phyloP scores from a whole-genome alignment of 2,888 invertebrate genomes.

The Gisinianus flammeolus region DNA sequence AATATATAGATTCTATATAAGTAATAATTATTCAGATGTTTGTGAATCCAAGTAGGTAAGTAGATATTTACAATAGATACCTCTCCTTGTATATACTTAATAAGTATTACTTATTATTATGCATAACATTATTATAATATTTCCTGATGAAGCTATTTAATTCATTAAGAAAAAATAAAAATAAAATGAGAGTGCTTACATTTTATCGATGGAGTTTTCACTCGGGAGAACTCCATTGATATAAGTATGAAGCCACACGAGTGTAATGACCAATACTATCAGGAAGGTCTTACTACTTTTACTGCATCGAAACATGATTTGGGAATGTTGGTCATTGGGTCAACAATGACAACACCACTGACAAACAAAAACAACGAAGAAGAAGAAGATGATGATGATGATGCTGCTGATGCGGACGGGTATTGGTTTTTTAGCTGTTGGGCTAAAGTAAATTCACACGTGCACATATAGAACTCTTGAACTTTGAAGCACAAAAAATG shows the following conservation, averaged over 20 bases:
- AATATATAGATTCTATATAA: too few relatives aligned
- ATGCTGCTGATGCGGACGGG: neutral
- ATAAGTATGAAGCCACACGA: slow-evolving; percentile 70
- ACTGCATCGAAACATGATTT: slow-evolving; percentile 46
- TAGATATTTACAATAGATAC: too few relatives aligned
- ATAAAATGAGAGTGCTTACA: slow-evolving; percentile 21
- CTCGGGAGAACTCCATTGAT: slow-evolving; percentile 63
- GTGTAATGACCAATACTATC: slow-evolving; percentile 66
- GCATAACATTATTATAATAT: too few relatives aligned
- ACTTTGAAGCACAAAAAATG: too few relatives aligned
- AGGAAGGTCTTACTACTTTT: slow-evolving; percentile 63
- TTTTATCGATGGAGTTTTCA: slow-evolving; percentile 27
- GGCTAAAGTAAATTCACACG: neutral
- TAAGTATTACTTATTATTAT: too few relatives aligned
- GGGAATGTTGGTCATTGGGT: slow-evolving; percentile 33
- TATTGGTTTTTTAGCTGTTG: neutral
- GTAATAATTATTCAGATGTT: too few relatives aligned
- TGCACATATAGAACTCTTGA: neutral
- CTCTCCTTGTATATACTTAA: too few relatives aligned
- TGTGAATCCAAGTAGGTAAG: too few relatives aligned
- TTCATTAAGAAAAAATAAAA: too few relatives aligned
- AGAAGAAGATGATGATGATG: neutral
- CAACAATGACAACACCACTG: neutral
- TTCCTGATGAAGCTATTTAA: too few relatives aligned
- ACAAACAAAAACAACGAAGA: neutral